phyloP scores from a whole-genome alignment of 2,888 invertebrate species.

The Hartigia nigra region DNA sequence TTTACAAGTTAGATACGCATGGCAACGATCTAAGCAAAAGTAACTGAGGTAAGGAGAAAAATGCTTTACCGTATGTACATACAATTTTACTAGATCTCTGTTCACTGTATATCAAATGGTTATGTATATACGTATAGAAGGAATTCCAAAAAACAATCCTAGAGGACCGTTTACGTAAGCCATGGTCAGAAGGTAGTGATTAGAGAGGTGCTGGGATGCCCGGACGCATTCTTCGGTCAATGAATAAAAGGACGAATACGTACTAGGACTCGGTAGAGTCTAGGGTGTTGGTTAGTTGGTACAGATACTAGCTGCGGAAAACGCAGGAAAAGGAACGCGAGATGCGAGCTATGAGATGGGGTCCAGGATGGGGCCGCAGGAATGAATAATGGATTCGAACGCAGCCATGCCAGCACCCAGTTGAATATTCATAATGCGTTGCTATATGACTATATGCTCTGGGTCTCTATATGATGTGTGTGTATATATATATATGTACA shows the following conservation, averaged over 20 bases:
- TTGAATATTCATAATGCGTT: conserved; percentile 59
- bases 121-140: background rate
- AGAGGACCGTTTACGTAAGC: conserved; percentile 58
- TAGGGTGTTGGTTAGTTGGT: background rate
- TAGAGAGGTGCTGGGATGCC: conserved; percentile 39
- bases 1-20: background rate
- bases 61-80: background rate
- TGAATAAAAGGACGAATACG: conserved; percentile 33
- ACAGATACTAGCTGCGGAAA: conserved; percentile 21
- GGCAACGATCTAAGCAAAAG: background rate
- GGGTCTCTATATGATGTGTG: background rate
- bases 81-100: background rate
- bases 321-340: conserved; percentile 23
- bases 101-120: too few species aligned
- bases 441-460: conserved; percentile 22
- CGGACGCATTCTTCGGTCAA: conserved; percentile 44
- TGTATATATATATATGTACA: too few species aligned
- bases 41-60: background rate
- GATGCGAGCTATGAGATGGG: conserved; percentile 22
- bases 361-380: conserved; percentile 49
- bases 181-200: conserved; percentile 54
- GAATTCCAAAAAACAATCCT: conserved; percentile 53
- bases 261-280: background rate
- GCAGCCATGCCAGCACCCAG: conserved; percentile 57
- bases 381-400: conserved; percentile 65